Percentiles rank a stretch among this genome's conserved stretches.
Conservation (phyloP, 1,140 invertebrate species). For the Ooceraea biroi region DNA sequence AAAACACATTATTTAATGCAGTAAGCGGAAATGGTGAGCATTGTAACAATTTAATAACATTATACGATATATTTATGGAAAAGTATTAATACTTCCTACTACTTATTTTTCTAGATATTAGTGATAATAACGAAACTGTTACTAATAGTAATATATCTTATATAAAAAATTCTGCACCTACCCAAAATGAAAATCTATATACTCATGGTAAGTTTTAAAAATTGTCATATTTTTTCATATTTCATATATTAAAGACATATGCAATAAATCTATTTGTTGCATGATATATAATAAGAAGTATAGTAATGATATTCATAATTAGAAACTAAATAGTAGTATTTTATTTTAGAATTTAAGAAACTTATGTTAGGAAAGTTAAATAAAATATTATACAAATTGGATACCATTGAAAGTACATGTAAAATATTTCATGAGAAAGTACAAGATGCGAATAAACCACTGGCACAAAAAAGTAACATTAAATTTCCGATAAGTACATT, state of each 20-base stretch:
- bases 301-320: neutral
- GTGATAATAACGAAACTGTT: constrained; percentile 11
- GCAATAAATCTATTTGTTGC: too few relatives aligned
- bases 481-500: neutral
- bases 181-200: neutral
- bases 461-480: constrained; percentile 2
- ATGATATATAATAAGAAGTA: neutral
- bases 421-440: constrained; percentile 1
- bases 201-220: neutral
- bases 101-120: constrained; percentile 11
- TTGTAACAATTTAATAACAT: too few relatives aligned
- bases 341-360: constrained; percentile 10
- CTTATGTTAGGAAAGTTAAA: constrained; percentile 1
- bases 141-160: constrained; percentile 4
- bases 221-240: too few relatives aligned
- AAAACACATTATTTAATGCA: neutral
- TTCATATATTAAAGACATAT: too few relatives aligned
- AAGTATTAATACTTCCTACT: constrained; percentile 9
- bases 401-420: neutral
- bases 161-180: neutral
- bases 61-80: neutral
- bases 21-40: neutral
- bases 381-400: constrained; percentile 1
- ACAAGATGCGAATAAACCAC: neutral
- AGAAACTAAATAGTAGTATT: neutral